A percentile compares a stretch with the other conserved stretches of the same genome.
These are phyloP conservation scores for Babylonia areolata DNA, from an alignment of 1,140 invertebrate species.

Conservation along the genomic window DNA sequence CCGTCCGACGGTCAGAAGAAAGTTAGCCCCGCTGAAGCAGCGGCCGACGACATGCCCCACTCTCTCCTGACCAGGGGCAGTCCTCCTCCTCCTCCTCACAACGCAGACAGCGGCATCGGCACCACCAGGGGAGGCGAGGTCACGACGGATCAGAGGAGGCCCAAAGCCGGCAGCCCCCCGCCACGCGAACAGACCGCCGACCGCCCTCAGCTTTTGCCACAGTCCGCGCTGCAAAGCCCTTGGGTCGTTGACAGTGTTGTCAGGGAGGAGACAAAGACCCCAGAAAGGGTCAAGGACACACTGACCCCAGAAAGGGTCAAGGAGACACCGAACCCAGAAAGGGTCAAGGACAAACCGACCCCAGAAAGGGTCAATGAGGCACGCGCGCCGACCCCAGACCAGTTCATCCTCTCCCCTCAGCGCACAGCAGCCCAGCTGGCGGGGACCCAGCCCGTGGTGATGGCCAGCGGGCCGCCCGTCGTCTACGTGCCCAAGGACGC, in stretches of 20 bases:
- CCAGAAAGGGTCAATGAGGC: not conserved
- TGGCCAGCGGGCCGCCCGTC: not conserved
- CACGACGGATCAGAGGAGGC: too few species aligned
- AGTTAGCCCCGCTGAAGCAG: not conserved
- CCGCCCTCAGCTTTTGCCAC: not conserved
- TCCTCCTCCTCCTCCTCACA: not conserved
- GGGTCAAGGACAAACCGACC: not conserved
- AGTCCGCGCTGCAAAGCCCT: not conserved
- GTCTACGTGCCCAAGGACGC: constrained; percentile 24
- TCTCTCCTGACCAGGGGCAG: not conserved
- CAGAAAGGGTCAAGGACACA: too few species aligned
- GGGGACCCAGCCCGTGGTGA: not conserved
- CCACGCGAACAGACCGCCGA: not conserved
- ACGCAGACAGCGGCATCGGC: not conserved
- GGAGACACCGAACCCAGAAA: too few species aligned
- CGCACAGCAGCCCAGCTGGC: not conserved
- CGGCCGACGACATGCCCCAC: not conserved
- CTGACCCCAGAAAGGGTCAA: not conserved
- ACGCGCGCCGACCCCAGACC: too few species aligned
- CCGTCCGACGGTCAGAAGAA: not conserved
- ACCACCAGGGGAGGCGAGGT: too few species aligned
- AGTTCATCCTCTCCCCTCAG: too few species aligned
- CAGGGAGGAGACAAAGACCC: too few species aligned
- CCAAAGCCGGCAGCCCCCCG: not conserved
- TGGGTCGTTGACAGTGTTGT: not conserved